phyloP scores from a whole-genome alignment of 2,113 vertebrate species.

The Myiagra hebetior region DNA sequence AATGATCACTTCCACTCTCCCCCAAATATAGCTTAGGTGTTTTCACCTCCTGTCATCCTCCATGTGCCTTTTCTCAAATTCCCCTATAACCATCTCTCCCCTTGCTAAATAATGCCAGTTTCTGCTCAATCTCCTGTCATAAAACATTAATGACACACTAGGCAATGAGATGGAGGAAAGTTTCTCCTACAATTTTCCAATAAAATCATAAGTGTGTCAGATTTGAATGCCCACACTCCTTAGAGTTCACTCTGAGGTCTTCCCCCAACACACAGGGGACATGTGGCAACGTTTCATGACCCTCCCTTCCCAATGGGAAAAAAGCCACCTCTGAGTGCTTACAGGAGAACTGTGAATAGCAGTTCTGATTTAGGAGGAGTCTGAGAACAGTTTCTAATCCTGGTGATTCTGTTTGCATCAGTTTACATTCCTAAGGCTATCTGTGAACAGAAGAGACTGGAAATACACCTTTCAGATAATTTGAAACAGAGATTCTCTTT shows the following conservation, averaged over 20 bases:
- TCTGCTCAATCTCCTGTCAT: background rate
- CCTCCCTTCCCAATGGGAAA: no score
- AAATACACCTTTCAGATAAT: background rate
- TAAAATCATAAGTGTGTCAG: background rate
- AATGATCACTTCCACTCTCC: background rate
- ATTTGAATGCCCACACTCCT: background rate
- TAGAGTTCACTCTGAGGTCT: background rate
- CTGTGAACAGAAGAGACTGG: background rate
- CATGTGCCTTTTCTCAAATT: background rate
- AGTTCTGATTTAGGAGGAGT: background rate
- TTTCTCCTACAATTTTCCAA: background rate
- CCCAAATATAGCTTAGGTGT: background rate
- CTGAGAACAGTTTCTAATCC: slow-evolving; percentile 22
- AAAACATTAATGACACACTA: background rate
- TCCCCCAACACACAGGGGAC: background rate
- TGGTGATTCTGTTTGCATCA: slow-evolving; percentile 22
- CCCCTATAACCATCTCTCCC: background rate
- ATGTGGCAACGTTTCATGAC: background rate
- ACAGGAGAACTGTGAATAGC: slow-evolving; percentile 12
- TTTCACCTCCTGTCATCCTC: background rate
- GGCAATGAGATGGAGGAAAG: background rate
- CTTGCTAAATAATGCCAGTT: background rate
- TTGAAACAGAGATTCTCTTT: background rate
- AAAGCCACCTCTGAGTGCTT: background rate
- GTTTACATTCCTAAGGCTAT: slow-evolving; percentile 5